phyloP scores from a whole-genome alignment of 2,888 invertebrate species.

The Platypus cylindrus region DNA sequence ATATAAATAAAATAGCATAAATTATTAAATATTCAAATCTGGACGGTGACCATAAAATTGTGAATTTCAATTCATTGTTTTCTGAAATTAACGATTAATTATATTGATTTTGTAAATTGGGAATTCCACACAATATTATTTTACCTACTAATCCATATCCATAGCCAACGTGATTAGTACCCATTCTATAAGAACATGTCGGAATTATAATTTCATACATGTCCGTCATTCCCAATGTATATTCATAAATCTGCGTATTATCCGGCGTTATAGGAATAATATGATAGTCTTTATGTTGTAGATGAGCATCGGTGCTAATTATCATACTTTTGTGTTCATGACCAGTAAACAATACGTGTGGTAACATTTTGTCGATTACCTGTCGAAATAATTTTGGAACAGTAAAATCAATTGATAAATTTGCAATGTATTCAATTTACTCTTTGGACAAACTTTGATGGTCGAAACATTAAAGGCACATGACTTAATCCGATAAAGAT shows the following conservation, averaged over 20 bases:
- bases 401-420: neutral
- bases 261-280: slow-evolving; percentile 26
- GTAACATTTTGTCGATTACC: slow-evolving; percentile 51
- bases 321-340: slow-evolving; percentile 56
- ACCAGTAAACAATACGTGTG: slow-evolving; percentile 58
- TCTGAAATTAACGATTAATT: slow-evolving; percentile 39
- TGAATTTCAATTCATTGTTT: slow-evolving; percentile 47
- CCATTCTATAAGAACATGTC: slow-evolving; percentile 95
- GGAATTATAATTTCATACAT: slow-evolving; percentile 75
- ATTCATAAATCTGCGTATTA: slow-evolving; percentile 34
- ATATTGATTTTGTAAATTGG: slow-evolving; percentile 1
- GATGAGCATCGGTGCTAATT: slow-evolving; percentile 32
- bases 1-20: slow-evolving; percentile 37
- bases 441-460: slow-evolving; percentile 40
- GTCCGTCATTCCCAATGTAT: slow-evolving; percentile 35
- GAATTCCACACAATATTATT: slow-evolving; percentile 1
- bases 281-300: slow-evolving; percentile 25
- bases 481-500: slow-evolving; percentile 61
- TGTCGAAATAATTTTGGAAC: slow-evolving; percentile 20
- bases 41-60: slow-evolving; percentile 67
- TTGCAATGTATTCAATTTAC: slow-evolving; percentile 23
- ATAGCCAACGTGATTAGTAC: slow-evolving; percentile 72
- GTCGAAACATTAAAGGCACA: slow-evolving; percentile 49
- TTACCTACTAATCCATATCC: slow-evolving; percentile 71
- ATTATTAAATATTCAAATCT: slow-evolving; percentile 50